Base-by-base conservation (phyloP, 2,797 vertebrate species). In the Hydrophis major region DNA sequence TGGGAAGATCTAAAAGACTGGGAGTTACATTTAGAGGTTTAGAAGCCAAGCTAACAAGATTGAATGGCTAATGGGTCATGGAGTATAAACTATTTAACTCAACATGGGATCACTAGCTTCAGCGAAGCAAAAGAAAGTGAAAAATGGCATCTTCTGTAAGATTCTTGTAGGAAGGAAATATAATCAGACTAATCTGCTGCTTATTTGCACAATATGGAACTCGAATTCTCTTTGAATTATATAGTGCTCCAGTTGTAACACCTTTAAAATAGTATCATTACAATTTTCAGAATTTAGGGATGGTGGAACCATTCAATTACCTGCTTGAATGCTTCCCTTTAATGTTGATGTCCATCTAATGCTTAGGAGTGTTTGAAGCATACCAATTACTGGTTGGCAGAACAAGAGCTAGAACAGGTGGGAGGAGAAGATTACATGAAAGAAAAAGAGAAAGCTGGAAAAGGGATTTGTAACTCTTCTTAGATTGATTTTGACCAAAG, bases 41-140 rank as follows among this genome's bases (percentile, higher is more conserved):
- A 96, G 96, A 95, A 97, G 96, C 94, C 92, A 94, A 95, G 97
- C 97, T 98, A 98, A 98, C 97, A 98, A 98, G 97, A 97, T 95
- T 97, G 97, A 97, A 96, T 97, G 97, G 97, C 97, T 90, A 96
- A 95, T 92, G 95, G 94, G 97, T 96, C 96, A 96, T 96, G 97
- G 97, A 97, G 97, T 97, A 96, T 66, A 95, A 97, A 97, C 97
- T 98, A 97, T 97, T 98, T 97, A 91, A 98, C 97, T 96, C 98
- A 97, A 97, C 96, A 90, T 97, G 97, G 93, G 96, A 98, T 97
- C 98, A 97, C 96, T 96, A 92, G 95, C 95, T 97, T 97, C 96
- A 97, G 95, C 94, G 96, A 96, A 97, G 94, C 95, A 94, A 74
- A 89, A 18, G 87, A 94, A 53, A 92, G 92, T 92, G 88, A 93